These are phyloP conservation scores for Pimephales promelas DNA, from an alignment of 2,113 vertebrate genomes.

Conservation along the genomic window DNA sequence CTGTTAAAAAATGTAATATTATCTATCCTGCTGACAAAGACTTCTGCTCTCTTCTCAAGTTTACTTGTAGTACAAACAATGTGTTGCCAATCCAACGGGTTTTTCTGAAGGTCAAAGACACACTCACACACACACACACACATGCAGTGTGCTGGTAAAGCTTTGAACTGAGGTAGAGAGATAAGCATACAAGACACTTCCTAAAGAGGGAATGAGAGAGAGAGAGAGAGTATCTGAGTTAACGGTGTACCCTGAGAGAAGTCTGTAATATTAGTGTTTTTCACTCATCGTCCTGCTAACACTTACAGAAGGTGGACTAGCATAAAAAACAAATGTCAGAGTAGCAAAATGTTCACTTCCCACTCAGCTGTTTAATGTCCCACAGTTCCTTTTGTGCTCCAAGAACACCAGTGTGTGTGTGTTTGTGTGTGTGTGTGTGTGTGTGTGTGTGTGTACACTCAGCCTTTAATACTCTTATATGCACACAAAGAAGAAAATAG, in stretches of 20 bases:
- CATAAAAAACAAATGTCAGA: neutral
- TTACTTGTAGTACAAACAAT: slow-evolving; percentile 52
- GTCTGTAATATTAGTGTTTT: neutral
- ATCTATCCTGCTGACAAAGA: neutral
- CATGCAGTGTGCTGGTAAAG: slow-evolving; percentile 44
- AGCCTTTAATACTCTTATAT: slow-evolving; percentile 23
- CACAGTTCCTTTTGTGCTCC: slow-evolving; percentile 31
- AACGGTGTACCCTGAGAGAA: neutral
- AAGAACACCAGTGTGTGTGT: neutral
- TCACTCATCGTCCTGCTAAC: neutral
- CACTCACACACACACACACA: neutral
- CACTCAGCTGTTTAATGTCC: slow-evolving; percentile 40
- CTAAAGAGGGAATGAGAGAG: slow-evolving; percentile 54
- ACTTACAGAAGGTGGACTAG: neutral
- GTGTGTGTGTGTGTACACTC: slow-evolving; percentile 2
- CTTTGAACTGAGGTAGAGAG: slow-evolving; percentile 59
- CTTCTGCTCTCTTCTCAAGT: neutral
- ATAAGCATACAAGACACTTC: slow-evolving; percentile 69
- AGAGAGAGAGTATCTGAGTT: neutral
- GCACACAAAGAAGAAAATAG: slow-evolving; percentile 35
- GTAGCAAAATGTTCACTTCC: slow-evolving; percentile 10
- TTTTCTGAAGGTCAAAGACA: slow-evolving; percentile 45
- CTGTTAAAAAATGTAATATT: slow-evolving; percentile 15
- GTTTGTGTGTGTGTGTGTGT: neutral
- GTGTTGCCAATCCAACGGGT: slow-evolving; percentile 24